A percentile compares a stretch with the other conserved stretches of the same genome.
Conservation (phyloP, 2,888 invertebrate genomes). For the Aphrophora alni region DNA sequence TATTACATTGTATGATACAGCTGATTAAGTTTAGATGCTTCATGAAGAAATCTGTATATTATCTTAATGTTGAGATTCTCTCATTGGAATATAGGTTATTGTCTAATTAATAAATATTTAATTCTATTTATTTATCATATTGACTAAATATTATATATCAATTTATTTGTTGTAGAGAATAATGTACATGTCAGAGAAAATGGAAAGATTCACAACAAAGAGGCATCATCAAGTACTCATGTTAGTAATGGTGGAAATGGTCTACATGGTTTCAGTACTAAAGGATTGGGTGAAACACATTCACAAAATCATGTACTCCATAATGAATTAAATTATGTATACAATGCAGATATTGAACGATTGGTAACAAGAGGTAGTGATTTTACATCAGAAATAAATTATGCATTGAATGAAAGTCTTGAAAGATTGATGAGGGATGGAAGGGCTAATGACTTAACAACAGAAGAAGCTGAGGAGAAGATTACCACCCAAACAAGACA, state of each 20-base stretch:
- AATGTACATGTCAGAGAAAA: not conserved
- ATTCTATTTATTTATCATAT: too few relatives aligned
- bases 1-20: too few relatives aligned
- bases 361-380: not conserved
- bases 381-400: not conserved
- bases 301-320: not conserved
- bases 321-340: not conserved
- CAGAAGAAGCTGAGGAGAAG: not conserved
- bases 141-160: too few relatives aligned
- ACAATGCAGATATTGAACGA: too few relatives aligned
- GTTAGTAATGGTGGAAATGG: not conserved
- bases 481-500: not conserved
- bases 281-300: too few relatives aligned
- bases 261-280: too few relatives aligned
- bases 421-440: too few relatives aligned
- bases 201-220: not conserved
- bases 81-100: too few relatives aligned
- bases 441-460: not conserved
- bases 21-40: too few relatives aligned
- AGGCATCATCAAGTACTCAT: not conserved
- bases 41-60: too few relatives aligned
- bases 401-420: not conserved
- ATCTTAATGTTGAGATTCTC: too few relatives aligned
- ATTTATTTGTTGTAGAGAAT: not conserved
- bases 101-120: too few relatives aligned